Conservation (phyloP, 2,113 vertebrate species). For the Cinclus cinclus region DNA sequence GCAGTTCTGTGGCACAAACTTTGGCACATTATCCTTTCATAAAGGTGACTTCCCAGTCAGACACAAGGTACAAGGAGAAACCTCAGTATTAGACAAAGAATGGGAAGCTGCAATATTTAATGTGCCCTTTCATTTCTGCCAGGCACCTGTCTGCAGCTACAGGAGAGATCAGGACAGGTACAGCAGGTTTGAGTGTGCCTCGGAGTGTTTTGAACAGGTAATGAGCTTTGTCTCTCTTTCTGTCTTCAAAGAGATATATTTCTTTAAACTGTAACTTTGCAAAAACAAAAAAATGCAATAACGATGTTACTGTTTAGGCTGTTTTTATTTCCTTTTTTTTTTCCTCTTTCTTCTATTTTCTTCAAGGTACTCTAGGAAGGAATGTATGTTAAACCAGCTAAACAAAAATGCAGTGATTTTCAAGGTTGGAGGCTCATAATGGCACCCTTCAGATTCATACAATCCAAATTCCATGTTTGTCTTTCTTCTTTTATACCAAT, state of each 20-base stretch:
- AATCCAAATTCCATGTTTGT: neutral
- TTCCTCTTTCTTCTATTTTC: neutral
- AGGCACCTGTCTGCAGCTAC: neutral
- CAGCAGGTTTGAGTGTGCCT: neutral
- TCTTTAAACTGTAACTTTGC: neutral
- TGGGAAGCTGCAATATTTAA: neutral
- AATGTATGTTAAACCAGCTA: neutral
- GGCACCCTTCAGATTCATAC: neutral
- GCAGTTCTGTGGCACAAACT: neutral
- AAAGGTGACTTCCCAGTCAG: neutral
- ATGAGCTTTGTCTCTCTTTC: neutral
- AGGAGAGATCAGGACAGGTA: neutral
- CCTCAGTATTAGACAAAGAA: neutral
- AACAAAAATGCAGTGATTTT: neutral
- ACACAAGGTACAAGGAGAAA: neutral
- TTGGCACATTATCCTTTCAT: neutral
- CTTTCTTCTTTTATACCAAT: neutral
- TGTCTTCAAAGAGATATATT: neutral
- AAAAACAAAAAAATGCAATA: neutral
- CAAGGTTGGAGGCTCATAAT: neutral
- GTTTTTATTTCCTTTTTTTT: neutral
- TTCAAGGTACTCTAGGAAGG: neutral
- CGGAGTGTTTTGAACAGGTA: neutral
- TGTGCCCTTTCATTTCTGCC: neutral
- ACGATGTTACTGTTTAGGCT: neutral